Base-by-base conservation (phyloP, 2,113 vertebrate species). In the Seriola aureovittata region DNA sequence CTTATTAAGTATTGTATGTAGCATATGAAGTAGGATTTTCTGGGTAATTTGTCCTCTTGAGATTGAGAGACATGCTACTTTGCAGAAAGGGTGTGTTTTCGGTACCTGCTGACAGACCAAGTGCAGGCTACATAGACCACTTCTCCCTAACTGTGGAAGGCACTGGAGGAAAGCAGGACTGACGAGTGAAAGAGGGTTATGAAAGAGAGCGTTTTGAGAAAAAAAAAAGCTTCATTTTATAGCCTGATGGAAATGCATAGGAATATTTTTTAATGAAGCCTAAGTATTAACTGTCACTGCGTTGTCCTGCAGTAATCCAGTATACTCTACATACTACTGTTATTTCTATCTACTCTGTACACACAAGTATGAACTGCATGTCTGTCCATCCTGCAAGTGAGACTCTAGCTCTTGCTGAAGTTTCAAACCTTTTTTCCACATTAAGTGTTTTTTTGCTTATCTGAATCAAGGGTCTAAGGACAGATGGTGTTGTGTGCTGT, bases 61-160 rank as follows among this genome's bases (percentile, higher is more conserved):
- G 67, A 73, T 57, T 36, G 57, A 75, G 46, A 75, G 44, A 63
- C 38, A 38, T 52, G 38, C 57, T 75, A 21, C 48, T 83, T 71
- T 80, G 50, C 36, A 79, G 60, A 78, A 73, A 58, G 42, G 23
- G 21, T 44, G 67, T 69, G 19, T 54, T 85, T 71, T 50, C 82
- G 73, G 82, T 69, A 85, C 72, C 65, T 89, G 81, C 84, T 90
- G 90, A 90, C 86, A 89, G 90, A 91, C 48, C 65, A 34, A 89
- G 73, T 75, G 78, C 91, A 91, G 88, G 69, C 55, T 70, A 52
- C 57, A 81, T 72, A 75, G 71, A n/a, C 23, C 59, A 72, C 60
- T 71, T 87, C 25, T 86, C 29, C 59, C 16, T 25, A 48, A 40
- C 38, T 50, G 34, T 34, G 32, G 29, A 65, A 57, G 74, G 7